Evolutionary conservation across 2,888 invertebrate species (phyloP), one percentile per base, ranked within the genome.

Genomic region (Patella depressa): DNA sequence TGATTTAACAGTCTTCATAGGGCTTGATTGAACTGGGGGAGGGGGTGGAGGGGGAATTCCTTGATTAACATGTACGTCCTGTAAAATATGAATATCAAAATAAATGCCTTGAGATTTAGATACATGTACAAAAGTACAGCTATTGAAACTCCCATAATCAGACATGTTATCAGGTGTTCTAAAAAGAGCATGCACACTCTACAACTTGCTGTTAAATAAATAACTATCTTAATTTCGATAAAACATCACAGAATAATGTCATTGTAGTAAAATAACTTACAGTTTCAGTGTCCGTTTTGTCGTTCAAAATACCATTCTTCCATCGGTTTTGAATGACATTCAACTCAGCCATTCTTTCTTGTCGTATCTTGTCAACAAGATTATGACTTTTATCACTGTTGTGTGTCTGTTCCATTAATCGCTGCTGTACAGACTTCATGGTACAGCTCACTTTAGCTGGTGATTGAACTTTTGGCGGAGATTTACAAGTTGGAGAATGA

Each of bases 311-410:
- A 24, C 90, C 90, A 79, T 89, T 86, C 76, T 88, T 87, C 88
- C 90, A 91, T 19, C 91, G 84, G 81, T 89, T 90, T 78, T 90
- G 85, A 17, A 92, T 85, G 19, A 85, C 83, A 34, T 87, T 86
- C 79, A 92, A 86, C 75, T 92, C 92, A 7, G 87, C 88, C 87
- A 91, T 86, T 57, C 90, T 85, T 74, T 91, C 89, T 53, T 88
- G 86, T 12, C 88, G 84, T n/a, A 88, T 81, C 77, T 89, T 89
- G 55, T 88, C 88, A 54, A 89, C 89, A 71, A 90, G 82, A 71
- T 89, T 86, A 72, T 88, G 87, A 11, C 85, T 84, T 76, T 88
- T 87, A 82, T 83, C 85, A 75, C 87, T 86, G 74, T 84, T 85
- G 72, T 85, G 84, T 17, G 86, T 82, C 78, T 88, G 84, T 55